Base-by-base conservation (phyloP, 2,888 invertebrate genomes). In the Chaitophorus viminalis region DNA sequence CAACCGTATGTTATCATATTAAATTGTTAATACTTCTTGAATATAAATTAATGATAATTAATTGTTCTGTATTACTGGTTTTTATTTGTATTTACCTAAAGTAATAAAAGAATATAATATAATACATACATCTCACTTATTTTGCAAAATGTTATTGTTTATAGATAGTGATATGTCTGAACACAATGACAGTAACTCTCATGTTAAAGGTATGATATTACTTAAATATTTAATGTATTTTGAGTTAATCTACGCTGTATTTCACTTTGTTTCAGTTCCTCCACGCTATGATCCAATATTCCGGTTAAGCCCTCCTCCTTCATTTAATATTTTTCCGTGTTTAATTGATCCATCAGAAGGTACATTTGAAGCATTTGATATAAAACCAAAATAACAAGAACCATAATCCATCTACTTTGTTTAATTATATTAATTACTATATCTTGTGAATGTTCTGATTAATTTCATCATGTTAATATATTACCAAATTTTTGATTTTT, bases 311-410 rank as follows among this genome's bases (percentile, higher is more conserved):
- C n/a, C n/a, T n/a, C 86, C 86, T 60, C 86, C 86, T 17, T 29
- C 86, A 74, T 39, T 72, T 0, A 39, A 60, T 79, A 72, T 39
- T 79, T 87, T 87, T 5, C 70, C 54, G 18, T 87, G 54, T 79
- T 79, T 87, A 46, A 72, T 87, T 79, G 86, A 87, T 29, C 86
- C 86, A 36, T 74, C 86, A 25, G 79, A 87, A 79, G 86, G 86
- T 4, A 74, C 86, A 60, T 87, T 87, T 79, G 86, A 87, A 79
- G 86, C 86, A 21, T 87, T 87, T 74, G 86, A 87, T 87, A 87
- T 87, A 39, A 29, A 33, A 8, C 86, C 86, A 5, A 87, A 79
- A 74, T 39, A 76, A 74, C 39, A 52, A 85, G 0, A 39, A 14
- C 36, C 36, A 39, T 70, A 39, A 39, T 75, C 9, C 52, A 3